Evolutionary conservation across 2,888 invertebrate species (phyloP), one percentile per base, ranked within the genome.

Genomic region (Trichogramma dendrolimi): DNA sequence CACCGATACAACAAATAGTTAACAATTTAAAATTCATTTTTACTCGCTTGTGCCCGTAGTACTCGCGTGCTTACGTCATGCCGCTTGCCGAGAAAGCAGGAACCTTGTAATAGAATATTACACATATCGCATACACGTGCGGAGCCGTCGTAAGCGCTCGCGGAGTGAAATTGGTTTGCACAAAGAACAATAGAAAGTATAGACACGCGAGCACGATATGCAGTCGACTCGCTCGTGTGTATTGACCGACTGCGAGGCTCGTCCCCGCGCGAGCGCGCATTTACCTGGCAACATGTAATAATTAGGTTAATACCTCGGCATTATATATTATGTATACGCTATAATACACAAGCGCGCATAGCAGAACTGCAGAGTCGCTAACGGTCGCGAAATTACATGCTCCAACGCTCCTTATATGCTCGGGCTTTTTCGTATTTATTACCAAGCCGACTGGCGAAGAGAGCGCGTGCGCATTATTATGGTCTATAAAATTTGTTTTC

Each of bases 231-330:
- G 4, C 40, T 10, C 8, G 6, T 27, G 39, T 10, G 10, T 46
- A 41, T 14, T 27, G 2, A 41, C 27, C 48, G n/a, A 27, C 27
- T 27, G 27, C 27, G 27, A 27, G 27, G 27, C 27, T 27, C 27
- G 27, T 27, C 27, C 27, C 27, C 27, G 27, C 27, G 27, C 27
- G 27, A 27, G 39, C 44, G 39, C 10, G 11, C 7, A 58, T 43
- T 62, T 58, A 62, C 58, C 46, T 55, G 62, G 61, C 62, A 59
- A 56, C 58, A 49, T 43, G 61, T 51, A 58, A 65, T 63, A 65
- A 65, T 65, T 65, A 65, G 62, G 62, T 63, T 65, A 63, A 63
- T 65, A 61, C 50, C 56, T 52, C 48, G 54, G 62, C 42, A 63
- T 63, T 61, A 63, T 27, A 27, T 27, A 27, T 27, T 27, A 27